Conservation (phyloP, 2,888 invertebrate species). For the Drosophila siamana region DNA sequence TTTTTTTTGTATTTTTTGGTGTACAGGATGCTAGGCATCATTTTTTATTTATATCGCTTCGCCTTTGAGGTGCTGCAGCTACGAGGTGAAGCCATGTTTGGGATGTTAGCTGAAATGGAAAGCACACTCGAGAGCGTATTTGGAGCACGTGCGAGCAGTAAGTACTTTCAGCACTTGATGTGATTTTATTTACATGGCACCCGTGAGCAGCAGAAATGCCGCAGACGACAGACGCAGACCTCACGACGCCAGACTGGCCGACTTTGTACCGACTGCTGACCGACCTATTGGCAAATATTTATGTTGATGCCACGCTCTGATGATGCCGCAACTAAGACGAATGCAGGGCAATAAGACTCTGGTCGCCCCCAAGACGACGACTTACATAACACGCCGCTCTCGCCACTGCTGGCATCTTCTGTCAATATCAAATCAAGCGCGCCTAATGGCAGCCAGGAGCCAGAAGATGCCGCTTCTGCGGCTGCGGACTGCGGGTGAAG, state of each 20-base stretch:
- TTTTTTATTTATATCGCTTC: constrained; percentile 73
- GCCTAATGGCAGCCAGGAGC: constrained; percentile 48
- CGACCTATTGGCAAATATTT: constrained; percentile 66
- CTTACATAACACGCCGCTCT: constrained; percentile 51
- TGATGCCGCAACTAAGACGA: constrained; percentile 31
- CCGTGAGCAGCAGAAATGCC: constrained; percentile 41
- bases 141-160: constrained; percentile 69
- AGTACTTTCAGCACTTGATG: constrained; percentile 65
- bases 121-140: constrained; percentile 76
- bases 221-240: constrained; percentile 43
- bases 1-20: too few relatives aligned
- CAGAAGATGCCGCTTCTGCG: background rate
- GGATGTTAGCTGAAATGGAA: constrained; percentile 74
- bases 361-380: constrained; percentile 31
- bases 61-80: constrained; percentile 27
- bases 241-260: constrained; percentile 40
- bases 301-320: constrained; percentile 49
- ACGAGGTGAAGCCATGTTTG: constrained; percentile 15
- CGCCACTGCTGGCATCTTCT: constrained; percentile 32
- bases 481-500: background rate
- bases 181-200: constrained; percentile 71
- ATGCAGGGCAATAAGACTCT: constrained; percentile 33
- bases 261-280: constrained; percentile 17
- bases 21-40: constrained; percentile 52
- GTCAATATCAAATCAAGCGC: constrained; percentile 43